Evolutionary conservation across 2,888 invertebrate genomes (phyloP).

Genomic region (Homarus gammarus): DNA sequence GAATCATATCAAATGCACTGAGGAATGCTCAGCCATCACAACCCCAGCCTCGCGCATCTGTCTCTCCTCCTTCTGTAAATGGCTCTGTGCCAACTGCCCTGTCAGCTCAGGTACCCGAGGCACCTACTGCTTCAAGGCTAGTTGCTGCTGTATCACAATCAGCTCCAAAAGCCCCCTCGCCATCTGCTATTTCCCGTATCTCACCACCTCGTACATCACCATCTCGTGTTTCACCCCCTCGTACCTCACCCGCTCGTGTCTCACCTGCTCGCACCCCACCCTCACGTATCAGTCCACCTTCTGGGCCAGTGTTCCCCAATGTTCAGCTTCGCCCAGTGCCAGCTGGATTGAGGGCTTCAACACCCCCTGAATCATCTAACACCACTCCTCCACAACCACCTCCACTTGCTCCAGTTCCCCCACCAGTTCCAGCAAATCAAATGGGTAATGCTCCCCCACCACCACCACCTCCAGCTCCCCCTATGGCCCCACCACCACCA

Average conservation of each 20-base stretch:
- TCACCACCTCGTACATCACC: slow-evolving; percentile 26
- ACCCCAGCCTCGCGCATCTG: slow-evolving; percentile 10
- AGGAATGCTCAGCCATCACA: slow-evolving; percentile 10
- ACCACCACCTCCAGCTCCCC: slow-evolving; percentile 63
- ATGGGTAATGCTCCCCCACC: slow-evolving; percentile 41
- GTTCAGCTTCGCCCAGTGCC: slow-evolving; percentile 21
- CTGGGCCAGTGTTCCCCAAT: slow-evolving; percentile 20
- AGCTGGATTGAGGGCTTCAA: neutral
- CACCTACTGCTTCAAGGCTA: slow-evolving; percentile 40
- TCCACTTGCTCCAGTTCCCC: neutral
- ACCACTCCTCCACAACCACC: slow-evolving; percentile 15
- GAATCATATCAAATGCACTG: neutral
- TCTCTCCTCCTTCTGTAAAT: slow-evolving; percentile 25
- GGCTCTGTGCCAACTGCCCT: neutral
- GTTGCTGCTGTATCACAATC: slow-evolving; percentile 36
- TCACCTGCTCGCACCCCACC: slow-evolving; percentile 19
- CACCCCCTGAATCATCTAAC: neutral
- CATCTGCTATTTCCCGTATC: neutral
- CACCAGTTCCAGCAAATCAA: slow-evolving; percentile 21
- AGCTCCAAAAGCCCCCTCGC: neutral
- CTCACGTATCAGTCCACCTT: slow-evolving; percentile 30
- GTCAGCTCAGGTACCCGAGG: neutral
- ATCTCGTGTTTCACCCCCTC: slow-evolving; percentile 20
- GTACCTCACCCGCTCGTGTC: neutral
- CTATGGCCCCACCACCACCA: slow-evolving; percentile 43